Percentiles rank a stretch among this genome's conserved stretches.
phyloP scores from a whole-genome alignment of 2,113 vertebrate genomes.

The Esox niger region DNA sequence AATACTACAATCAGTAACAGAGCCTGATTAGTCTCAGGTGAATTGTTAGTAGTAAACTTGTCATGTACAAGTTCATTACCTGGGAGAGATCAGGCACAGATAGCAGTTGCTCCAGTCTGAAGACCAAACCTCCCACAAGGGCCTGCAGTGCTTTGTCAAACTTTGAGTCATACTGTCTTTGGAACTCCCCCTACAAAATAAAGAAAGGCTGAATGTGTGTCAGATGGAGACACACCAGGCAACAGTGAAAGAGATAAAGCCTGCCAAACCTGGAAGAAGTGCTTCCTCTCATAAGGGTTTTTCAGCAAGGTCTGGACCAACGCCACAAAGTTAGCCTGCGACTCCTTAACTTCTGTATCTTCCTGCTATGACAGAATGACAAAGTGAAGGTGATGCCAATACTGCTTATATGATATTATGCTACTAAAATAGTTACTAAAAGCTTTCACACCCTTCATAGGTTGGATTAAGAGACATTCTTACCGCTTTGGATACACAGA shows the following conservation, averaged over 20 bases:
- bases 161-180: slow-evolving; percentile 62
- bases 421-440: no score
- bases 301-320: slow-evolving; percentile 9
- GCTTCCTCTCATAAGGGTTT: slow-evolving; percentile 4
- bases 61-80: slow-evolving; percentile 34
- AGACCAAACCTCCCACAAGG: slow-evolving; percentile 62
- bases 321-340: neutral
- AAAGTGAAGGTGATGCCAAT: neutral
- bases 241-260: neutral
- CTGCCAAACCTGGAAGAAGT: slow-evolving; percentile 9
- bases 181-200: slow-evolving; percentile 64
- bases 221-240: neutral
- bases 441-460: no score
- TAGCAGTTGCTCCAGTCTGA: slow-evolving; percentile 67
- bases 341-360: slow-evolving; percentile 3
- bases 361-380: neutral
- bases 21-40: neutral
- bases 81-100: slow-evolving; percentile 67
- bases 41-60: no score
- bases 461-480: neutral
- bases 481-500: neutral
- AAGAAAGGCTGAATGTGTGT: neutral
- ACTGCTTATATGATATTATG: neutral
- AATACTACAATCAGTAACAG: no score
- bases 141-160: slow-evolving; percentile 65